Base-by-base conservation (phyloP, 2,888 invertebrate genomes). In the Hyposoter dolosus region DNA sequence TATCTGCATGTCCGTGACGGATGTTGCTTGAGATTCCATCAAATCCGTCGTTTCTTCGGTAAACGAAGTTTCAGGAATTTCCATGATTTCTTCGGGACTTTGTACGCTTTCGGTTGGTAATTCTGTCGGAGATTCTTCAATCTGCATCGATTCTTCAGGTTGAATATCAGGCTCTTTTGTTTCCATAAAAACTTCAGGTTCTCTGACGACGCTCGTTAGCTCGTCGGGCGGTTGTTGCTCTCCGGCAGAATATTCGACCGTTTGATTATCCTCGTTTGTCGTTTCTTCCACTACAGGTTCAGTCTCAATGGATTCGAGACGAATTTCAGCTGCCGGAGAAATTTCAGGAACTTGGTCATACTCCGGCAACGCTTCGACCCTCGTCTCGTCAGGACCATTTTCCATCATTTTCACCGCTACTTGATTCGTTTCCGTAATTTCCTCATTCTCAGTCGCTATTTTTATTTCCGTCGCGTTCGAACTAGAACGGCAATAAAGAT, bases 401-500 rank as follows among this genome's bases (percentile, higher is more conserved):
- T 85, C 87, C 35, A 81, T 60, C 19, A 28, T 78, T 45, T 87
- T 84, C 6, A 68, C 43, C 17, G 23, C 28, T 7, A 45, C 45
- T 43, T 69, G 71, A 66, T 17, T 85, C 43, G 77, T 56, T 12
- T 85, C 85, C 35, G 71, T 75, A 43, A 69, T 78, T 19, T 87
- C 84, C 47, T 83, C 80, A 68, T 9, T 80, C 32, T 86, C 83
- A 23, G 50, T 83, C 35, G 75, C 28, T 19, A 68, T 19, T 71
- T 83, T 86, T 28, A 60, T 60, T 79, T 92, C 91, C 0, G 89
- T 69, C 19, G 89, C 87, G 19, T 89, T 84, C 6, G 86, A 74
- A 68, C 90, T 87, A n/a, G 91, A 89, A 83, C 92, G 91, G 60
- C 90, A 89, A 69, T 89, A 85, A 76, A 89, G 86, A 43, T 93